Percentiles rank a stretch among this genome's conserved stretches.
Evolutionary conservation across 2,888 invertebrate species (phyloP).

Genomic region (Bhutanitis thaidina): DNA sequence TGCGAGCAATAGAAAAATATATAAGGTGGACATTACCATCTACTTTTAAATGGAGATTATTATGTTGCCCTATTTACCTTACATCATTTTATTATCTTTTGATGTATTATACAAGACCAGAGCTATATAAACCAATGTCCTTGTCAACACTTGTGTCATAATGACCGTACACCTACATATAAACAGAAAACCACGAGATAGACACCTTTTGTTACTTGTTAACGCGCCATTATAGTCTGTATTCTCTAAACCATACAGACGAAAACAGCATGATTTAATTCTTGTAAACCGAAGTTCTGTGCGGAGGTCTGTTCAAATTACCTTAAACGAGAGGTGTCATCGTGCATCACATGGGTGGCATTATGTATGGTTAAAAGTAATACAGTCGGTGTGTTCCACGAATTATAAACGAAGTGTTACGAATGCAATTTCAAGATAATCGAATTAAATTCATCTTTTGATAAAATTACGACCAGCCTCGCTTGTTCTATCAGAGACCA

Average conservation of each 20-base stretch:
- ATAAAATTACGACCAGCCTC: too few species aligned
- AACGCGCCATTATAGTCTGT: neutral
- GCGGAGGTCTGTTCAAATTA: conserved; percentile 4
- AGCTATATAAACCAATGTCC: conserved; percentile 21
- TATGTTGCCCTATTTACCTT: too few species aligned
- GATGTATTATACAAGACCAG: neutral
- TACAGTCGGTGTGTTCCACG: neutral
- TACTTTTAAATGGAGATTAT: too few species aligned
- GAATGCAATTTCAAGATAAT: conserved; percentile 4
- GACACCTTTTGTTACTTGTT: neutral
- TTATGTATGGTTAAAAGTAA: conserved; percentile 9
- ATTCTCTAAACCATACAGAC: neutral
- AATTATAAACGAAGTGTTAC: conserved; percentile 3
- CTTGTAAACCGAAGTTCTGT: neutral
- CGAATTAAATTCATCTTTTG: conserved; percentile 1
- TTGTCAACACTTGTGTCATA: conserved; percentile 26
- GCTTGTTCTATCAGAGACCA: too few species aligned
- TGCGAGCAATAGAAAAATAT: too few species aligned
- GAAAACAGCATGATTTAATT: neutral
- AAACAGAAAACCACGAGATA: conserved; percentile 10
- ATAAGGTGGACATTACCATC: too few species aligned
- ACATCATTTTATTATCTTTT: neutral
- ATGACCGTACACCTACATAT: conserved; percentile 25
- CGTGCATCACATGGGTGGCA: neutral
- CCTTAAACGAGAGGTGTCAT: conserved; percentile 10